Evolutionary conservation across 1,140 invertebrate species (phyloP).

Genomic region (Ostrea edulis): DNA sequence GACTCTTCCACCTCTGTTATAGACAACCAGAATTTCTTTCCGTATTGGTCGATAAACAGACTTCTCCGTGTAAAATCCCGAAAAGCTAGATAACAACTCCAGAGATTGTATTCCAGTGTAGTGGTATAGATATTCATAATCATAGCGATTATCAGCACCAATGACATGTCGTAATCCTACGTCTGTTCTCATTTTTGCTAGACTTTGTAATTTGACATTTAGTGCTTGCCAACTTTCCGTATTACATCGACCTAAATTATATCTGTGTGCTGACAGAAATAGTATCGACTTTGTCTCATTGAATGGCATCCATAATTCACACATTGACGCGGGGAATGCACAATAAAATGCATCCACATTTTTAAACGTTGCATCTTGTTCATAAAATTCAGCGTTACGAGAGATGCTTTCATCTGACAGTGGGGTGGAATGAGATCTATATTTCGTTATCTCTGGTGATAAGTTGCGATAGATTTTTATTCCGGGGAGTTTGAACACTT

Average conservation of each 20-base stretch:
- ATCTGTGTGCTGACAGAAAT: slow-evolving; percentile 27
- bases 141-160: slow-evolving; percentile 35
- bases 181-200: background rate
- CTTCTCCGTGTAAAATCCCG: slow-evolving; percentile 17
- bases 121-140: slow-evolving; percentile 39
- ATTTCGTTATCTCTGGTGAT: background rate
- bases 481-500: background rate
- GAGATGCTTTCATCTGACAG: background rate
- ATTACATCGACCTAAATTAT: slow-evolving; percentile 39
- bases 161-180: background rate
- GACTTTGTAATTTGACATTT: background rate
- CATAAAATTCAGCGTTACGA: background rate
- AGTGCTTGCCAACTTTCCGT: background rate
- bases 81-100: slow-evolving; percentile 33
- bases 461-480: background rate
- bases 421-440: background rate
- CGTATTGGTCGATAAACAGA: background rate
- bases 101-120: slow-evolving; percentile 24
- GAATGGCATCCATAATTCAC: slow-evolving; percentile 38
- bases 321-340: slow-evolving; percentile 36
- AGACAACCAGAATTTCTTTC: background rate
- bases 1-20: background rate
- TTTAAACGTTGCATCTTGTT: background rate
- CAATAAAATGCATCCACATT: slow-evolving; percentile 31
- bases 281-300: slow-evolving; percentile 38